A percentile compares a stretch with the other conserved stretches of the same genome.
Evolutionary conservation across 2,797 vertebrate species (phyloP).

Genomic region (Aselliscus stoliczkanus): DNA sequence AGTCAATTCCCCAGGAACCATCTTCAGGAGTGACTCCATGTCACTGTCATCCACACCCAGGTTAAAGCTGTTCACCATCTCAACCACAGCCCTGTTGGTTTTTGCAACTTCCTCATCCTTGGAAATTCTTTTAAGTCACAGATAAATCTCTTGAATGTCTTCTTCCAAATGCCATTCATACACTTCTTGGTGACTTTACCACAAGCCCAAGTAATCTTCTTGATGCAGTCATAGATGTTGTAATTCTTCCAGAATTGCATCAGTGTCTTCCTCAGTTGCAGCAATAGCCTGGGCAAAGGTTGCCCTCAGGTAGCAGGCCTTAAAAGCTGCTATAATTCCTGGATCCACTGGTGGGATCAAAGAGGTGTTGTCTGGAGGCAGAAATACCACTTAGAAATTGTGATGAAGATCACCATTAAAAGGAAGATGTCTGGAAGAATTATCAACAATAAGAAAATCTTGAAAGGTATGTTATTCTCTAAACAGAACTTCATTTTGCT

Average conservation of each 20-base stretch:
- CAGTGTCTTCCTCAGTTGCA: no score
- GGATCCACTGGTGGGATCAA: no score
- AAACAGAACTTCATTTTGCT: no score
- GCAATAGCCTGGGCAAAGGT: no score
- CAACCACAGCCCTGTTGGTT: neutral
- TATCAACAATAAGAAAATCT: no score
- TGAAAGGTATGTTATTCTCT: no score
- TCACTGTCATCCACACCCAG: neutral
- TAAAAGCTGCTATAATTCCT: no score
- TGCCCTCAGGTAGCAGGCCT: no score
- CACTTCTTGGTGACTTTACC: neutral
- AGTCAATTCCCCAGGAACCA: neutral
- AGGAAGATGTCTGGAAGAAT: no score
- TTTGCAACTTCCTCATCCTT: neutral
- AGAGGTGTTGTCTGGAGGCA: no score
- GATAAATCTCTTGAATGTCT: neutral
- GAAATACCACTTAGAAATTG: no score
- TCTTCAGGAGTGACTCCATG: neutral
- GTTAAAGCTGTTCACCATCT: neutral
- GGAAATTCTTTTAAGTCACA: neutral
- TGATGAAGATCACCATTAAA: no score
- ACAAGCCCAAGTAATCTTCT: neutral
- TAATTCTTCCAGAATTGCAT: neutral
- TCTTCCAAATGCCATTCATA: neutral
- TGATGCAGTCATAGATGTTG: neutral